These are phyloP conservation scores for Daktulosphaira vitifoliae DNA, from an alignment of 1,140 invertebrate genomes.

Conservation along the genomic window DNA sequence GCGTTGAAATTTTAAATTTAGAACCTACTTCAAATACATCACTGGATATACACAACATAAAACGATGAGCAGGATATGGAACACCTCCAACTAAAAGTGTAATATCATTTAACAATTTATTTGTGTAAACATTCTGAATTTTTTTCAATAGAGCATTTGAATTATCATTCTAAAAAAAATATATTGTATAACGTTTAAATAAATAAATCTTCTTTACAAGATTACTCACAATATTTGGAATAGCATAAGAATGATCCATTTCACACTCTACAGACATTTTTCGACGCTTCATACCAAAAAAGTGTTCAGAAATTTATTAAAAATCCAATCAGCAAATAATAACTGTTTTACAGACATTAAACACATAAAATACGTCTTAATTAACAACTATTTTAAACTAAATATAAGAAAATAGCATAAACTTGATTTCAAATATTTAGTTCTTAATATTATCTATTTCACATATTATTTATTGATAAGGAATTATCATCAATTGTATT, in stretches of 20 bases:
- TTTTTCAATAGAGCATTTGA: slow-evolving; percentile 67
- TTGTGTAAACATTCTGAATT: slow-evolving; percentile 72
- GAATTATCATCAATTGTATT: no score
- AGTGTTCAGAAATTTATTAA: no score
- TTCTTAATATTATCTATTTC: no score
- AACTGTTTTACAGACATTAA: no score
- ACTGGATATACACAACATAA: slow-evolving; percentile 88
- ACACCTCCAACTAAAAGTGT: slow-evolving; percentile 67
- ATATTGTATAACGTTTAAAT: slow-evolving; percentile 32
- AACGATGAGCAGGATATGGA: slow-evolving; percentile 77
- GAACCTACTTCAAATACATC: slow-evolving; percentile 80
- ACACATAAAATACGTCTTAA: no score
- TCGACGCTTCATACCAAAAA: slow-evolving; percentile 22
- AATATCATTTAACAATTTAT: slow-evolving; percentile 77
- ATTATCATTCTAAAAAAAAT: slow-evolving; percentile 69
- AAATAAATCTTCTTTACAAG: background rate
- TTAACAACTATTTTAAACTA: no score
- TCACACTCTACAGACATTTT: slow-evolving; percentile 19
- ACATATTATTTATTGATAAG: no score
- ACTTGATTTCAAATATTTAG: no score
- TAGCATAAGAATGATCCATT: slow-evolving; percentile 27
- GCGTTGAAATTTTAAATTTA: background rate
- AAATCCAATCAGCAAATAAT: no score
- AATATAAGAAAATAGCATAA: no score
- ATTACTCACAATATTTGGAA: slow-evolving; percentile 15